Evolutionary conservation across 2,797 vertebrate species (phyloP), one percentile per base, ranked within the genome.

Genomic region (Telmatherina bonti): DNA sequence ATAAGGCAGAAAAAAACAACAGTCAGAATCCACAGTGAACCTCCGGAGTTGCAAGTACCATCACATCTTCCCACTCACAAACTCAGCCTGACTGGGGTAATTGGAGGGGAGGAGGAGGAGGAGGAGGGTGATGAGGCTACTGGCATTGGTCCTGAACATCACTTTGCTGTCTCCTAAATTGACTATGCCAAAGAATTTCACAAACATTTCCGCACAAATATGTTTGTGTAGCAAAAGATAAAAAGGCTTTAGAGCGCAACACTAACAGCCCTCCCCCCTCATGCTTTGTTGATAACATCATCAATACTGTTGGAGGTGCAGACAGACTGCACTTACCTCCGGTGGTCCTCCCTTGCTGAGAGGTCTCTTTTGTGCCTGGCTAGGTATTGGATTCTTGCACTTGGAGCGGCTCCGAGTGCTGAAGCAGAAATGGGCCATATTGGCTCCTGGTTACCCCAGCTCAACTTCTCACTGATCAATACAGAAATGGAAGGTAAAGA

Each of bases 371-470:
- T 96, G 88, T 94, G 93, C 43, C 85, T 74, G 59, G 95, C 87
- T 45, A 97, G 90, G 60, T 63, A 38, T 57, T 85, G 76, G 41
- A 88, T 86, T 85, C 96, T 95, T 74, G 82, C 30, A 1, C 89
- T 93, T 3, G 93, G 88, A 33, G 74, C 31, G 2, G 87, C 86
- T 85, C 45, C 49, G 27, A 90, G 75, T 0, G 76, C 86, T 7
- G 91, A 62, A 1, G 53, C 18, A 3, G 87, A 72, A 38, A 84
- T 47, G 1, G 86, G 84, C 78, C 93, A 85, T 75, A 95, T 93
- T 3, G 92, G 68, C 72, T 94, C 92, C 88, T 94, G 94, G 72
- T 83, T 83, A 54, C 94, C 91, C 94, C 94, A 93, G 18, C 62
- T 89, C 80, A 91, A 87, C 68, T 87, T 93, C 68, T 87, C 88